A percentile compares a stretch with the other conserved stretches of the same genome.
Conservation (phyloP, 2,888 invertebrate genomes). For the Phyllotreta cruciferae region DNA sequence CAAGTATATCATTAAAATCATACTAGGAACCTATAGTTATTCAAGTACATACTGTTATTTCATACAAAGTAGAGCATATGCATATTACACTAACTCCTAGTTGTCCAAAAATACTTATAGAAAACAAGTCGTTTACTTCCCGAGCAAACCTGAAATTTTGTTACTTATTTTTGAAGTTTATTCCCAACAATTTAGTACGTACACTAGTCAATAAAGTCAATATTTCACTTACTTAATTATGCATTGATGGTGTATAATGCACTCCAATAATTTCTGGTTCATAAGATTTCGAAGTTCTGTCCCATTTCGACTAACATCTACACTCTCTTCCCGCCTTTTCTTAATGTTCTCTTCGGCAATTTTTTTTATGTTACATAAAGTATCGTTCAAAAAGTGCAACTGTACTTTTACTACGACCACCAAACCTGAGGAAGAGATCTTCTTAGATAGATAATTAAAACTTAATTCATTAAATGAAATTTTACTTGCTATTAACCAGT, state of each 20-base stretch:
- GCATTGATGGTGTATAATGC: conserved; percentile 35
- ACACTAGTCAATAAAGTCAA: too few species aligned
- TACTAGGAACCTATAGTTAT: neutral
- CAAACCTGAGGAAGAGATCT: neutral
- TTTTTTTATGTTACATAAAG: neutral
- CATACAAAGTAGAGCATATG: conserved; percentile 56
- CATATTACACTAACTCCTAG: conserved; percentile 51
- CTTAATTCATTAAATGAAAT: neutral
- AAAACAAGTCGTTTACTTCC: conserved; percentile 35
- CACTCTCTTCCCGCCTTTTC: neutral
- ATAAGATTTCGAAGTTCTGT: conserved; percentile 20
- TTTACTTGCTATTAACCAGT: conserved; percentile 38
- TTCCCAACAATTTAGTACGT: too few species aligned
- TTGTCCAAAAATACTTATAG: conserved; percentile 33
- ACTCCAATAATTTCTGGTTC: conserved; percentile 27
- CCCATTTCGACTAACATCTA: too few species aligned
- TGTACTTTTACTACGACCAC: conserved; percentile 13
- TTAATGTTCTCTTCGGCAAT: conserved; percentile 5
- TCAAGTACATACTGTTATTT: conserved; percentile 50
- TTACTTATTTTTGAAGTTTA: too few species aligned
- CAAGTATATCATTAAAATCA: neutral
- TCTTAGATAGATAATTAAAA: neutral
- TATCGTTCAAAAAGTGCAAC: conserved; percentile 5
- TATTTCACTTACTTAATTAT: conserved; percentile 39
- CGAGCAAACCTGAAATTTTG: conserved; percentile 35